These are phyloP conservation scores for Willowsia nigromaculata DNA, from an alignment of 2,888 invertebrate genomes.

Conservation along the genomic window DNA sequence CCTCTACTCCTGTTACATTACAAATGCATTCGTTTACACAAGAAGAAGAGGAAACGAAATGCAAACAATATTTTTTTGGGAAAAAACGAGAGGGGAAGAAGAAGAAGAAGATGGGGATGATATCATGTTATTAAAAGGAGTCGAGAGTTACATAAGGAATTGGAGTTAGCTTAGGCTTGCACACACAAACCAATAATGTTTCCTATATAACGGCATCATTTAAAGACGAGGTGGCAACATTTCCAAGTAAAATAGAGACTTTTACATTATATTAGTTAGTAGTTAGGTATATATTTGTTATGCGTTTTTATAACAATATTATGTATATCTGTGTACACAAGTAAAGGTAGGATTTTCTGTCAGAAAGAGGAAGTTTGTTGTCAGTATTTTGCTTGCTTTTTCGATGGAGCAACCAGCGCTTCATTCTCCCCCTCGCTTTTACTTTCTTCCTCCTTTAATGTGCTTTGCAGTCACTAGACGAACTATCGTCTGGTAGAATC, in stretches of 20 bases:
- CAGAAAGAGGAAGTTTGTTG: slow-evolving; percentile 26
- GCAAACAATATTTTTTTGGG: slow-evolving; percentile 36
- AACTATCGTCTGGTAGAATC: background rate
- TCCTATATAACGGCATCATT: background rate
- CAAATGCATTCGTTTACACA: slow-evolving; percentile 20
- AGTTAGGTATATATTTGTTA: background rate
- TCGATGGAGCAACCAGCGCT: background rate
- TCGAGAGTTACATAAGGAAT: background rate
- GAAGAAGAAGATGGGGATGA: background rate
- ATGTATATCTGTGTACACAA: background rate
- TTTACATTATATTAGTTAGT: background rate
- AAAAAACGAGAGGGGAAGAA: background rate
- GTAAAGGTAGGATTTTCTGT: slow-evolving; percentile 30
- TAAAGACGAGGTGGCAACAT: slow-evolving; percentile 27
- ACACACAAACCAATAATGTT: background rate
- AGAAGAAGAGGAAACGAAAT: slow-evolving; percentile 25
- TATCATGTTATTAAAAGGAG: slow-evolving; percentile 40
- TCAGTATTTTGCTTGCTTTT: slow-evolving; percentile 25
- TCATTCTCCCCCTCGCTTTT: background rate
- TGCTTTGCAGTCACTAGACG: background rate
- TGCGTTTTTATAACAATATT: background rate
- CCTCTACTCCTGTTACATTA: background rate
- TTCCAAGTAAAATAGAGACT: background rate
- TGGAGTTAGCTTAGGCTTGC: background rate
- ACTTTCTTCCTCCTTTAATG: background rate